These are phyloP conservation scores for Psilanteris sp. DNA, from an alignment of 1,140 invertebrate genomes.

Conservation along the genomic window DNA sequence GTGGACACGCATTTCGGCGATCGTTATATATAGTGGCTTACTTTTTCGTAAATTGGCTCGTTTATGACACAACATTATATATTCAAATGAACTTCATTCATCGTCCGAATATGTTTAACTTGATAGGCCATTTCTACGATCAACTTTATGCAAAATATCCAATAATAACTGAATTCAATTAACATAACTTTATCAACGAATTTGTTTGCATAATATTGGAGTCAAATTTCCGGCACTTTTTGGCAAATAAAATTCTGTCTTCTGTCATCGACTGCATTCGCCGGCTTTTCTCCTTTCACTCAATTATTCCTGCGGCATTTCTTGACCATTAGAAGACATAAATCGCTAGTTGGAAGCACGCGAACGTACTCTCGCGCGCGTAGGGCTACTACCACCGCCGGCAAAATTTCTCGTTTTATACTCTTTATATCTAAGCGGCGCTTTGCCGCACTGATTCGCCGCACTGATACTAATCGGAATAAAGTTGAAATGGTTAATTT, in stretches of 20 bases:
- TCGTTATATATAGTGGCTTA: too few relatives aligned
- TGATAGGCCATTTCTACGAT: too few relatives aligned
- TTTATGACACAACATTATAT: too few relatives aligned
- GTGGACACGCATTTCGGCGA: constrained; percentile 1
- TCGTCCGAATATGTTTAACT: too few relatives aligned
- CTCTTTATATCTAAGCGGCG: constrained; percentile 24
- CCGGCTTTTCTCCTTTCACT: constrained; percentile 32
- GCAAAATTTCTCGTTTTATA: constrained; percentile 35
- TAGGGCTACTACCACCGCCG: constrained; percentile 25
- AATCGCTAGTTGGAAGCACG: constrained; percentile 45
- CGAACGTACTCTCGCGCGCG: constrained; percentile 11
- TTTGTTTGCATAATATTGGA: too few relatives aligned
- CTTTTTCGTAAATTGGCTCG: too few relatives aligned
- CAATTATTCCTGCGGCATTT: constrained; percentile 47
- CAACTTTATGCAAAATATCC: too few relatives aligned
- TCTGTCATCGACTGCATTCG: constrained; percentile 11
- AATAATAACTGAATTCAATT: too few relatives aligned
- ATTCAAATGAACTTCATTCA: too few relatives aligned
- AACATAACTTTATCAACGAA: constrained; percentile 11
- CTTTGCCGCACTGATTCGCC: constrained; percentile 22
- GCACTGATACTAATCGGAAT: too few relatives aligned
- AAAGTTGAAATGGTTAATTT: too few relatives aligned
- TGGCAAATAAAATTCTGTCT: constrained; percentile 9
- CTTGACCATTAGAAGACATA: constrained; percentile 39
- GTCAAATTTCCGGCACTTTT: constrained; percentile 12